Evolutionary conservation across 2,113 vertebrate species (phyloP).

Genomic region (Kryptolebias marmoratus): DNA sequence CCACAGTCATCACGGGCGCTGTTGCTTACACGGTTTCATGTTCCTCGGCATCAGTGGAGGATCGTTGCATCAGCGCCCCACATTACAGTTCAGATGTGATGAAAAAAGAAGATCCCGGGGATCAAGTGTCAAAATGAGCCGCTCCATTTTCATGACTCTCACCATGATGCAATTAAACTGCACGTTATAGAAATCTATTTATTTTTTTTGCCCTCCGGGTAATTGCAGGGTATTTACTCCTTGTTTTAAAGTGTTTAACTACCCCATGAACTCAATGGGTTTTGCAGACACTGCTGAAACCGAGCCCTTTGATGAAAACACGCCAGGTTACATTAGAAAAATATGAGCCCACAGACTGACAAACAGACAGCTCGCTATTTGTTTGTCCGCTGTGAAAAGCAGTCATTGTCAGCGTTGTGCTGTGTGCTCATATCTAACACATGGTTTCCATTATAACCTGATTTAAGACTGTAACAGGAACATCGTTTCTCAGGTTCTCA

Average conservation of each 20-base stretch:
- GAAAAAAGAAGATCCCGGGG: background rate
- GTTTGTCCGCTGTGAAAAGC: conserved; percentile 9
- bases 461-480: background rate
- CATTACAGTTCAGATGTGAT: conserved; percentile 29
- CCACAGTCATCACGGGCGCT: conserved; percentile 40
- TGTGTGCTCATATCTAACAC: conserved; percentile 27
- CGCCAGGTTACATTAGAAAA: background rate
- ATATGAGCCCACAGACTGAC: background rate
- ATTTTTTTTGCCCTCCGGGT: conserved; percentile 2
- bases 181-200: conserved; percentile 10
- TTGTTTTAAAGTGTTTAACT: conserved; percentile 1
- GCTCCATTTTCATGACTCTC: conserved; percentile 2
- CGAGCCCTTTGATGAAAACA: conserved; percentile 3
- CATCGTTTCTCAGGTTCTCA: background rate
- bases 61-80: conserved; percentile 30
- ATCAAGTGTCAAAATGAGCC: conserved; percentile 25
- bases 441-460: conserved; percentile 8
- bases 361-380: background rate
- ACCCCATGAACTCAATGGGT: background rate
- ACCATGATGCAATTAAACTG: conserved; percentile 1
- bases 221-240: conserved; percentile 6
- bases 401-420: conserved; percentile 21
- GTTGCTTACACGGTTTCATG: conserved; percentile 41
- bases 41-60: conserved; percentile 37
- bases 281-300: conserved; percentile 1